Base-by-base conservation (phyloP, 2,888 invertebrate species). In the Harpagoxenus sublaevis region DNA sequence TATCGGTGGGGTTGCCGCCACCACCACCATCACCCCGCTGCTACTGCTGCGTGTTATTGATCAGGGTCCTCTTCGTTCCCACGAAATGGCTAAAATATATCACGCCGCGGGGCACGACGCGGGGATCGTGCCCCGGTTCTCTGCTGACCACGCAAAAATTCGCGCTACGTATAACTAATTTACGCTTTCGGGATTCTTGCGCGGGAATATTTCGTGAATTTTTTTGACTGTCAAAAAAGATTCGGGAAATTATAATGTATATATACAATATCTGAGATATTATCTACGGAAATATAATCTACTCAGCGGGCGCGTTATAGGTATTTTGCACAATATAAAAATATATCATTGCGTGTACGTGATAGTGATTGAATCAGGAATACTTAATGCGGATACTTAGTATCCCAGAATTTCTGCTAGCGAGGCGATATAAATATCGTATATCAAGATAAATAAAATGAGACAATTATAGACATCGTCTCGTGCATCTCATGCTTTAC, bases 41-140 rank as follows among this genome's bases (percentile, higher is more conserved):
- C 71, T 39, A 68, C 71, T 51, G 81, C 84, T 86, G 86, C 85
- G 84, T 86, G 87, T 92, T 92, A 92, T 92, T 92, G 92, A 92
- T 92, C 90, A 92, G 88, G 84, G 79, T 65, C 53, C 86, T 86
- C 87, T 89, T 84, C 85, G 79, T 79, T 86, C 87, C 84, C 74
- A 85, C 86, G 84, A 90, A 89, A 86, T 82, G 86, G 84, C 84
- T 83, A 86, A 85, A 86, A 84, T 85, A 85, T 84, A 87, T 86
- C 87, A 68, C 81, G 83, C 86, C 62, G 85, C 81, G 83, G 82
- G 84, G 83, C 62, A 84, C 51, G 12, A 63, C 74, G n/a, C n/a
- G n/a, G n/a, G 15, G 45, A 60, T 45, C 31, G 35, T 45, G n/a
- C 45, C 10, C 42, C 15, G 18, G 6, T 60, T 74, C 31, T 28